Conservation (phyloP, 2,113 vertebrate species). For the Perca schrenkii region DNA sequence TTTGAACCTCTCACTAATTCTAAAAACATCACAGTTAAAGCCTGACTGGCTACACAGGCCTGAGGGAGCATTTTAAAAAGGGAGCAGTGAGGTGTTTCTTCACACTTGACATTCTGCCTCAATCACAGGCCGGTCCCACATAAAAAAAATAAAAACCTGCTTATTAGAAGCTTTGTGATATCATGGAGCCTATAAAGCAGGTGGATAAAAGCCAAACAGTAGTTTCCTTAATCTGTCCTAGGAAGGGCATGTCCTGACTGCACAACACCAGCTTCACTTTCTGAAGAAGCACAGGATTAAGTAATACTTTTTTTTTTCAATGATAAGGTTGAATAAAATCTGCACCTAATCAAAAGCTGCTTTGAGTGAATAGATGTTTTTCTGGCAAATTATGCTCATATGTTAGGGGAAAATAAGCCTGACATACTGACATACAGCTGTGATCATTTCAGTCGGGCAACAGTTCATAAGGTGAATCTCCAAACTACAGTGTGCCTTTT, state of each 20-base stretch:
- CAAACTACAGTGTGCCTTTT: background rate
- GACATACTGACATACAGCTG: too few relatives aligned
- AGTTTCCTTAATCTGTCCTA: slow-evolving; percentile 31
- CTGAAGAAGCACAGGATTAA: background rate
- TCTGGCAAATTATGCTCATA: too few relatives aligned
- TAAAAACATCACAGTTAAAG: slow-evolving; percentile 5
- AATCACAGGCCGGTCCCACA: slow-evolving; percentile 29
- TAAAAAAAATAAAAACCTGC: background rate
- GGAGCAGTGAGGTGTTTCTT: slow-evolving; percentile 41
- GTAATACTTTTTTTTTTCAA: too few relatives aligned
- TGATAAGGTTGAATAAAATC: too few relatives aligned
- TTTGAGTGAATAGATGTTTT: too few relatives aligned
- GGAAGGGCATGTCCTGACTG: slow-evolving; percentile 20
- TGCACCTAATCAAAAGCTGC: too few relatives aligned
- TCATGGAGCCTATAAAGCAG: slow-evolving; percentile 5
- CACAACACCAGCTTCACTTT: slow-evolving; percentile 1
- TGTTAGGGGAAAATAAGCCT: too few relatives aligned
- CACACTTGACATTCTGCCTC: slow-evolving; percentile 39
- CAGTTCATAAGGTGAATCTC: background rate
- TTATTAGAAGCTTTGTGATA: slow-evolving; percentile 26
- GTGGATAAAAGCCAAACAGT: slow-evolving; percentile 28
- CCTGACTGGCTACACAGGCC: slow-evolving; percentile 13
- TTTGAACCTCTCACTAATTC: slow-evolving; percentile 23
- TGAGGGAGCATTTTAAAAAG: slow-evolving; percentile 43
- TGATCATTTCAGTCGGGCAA: background rate